Conservation (phyloP, 2,888 invertebrate species). For the Pandemis heparana region DNA sequence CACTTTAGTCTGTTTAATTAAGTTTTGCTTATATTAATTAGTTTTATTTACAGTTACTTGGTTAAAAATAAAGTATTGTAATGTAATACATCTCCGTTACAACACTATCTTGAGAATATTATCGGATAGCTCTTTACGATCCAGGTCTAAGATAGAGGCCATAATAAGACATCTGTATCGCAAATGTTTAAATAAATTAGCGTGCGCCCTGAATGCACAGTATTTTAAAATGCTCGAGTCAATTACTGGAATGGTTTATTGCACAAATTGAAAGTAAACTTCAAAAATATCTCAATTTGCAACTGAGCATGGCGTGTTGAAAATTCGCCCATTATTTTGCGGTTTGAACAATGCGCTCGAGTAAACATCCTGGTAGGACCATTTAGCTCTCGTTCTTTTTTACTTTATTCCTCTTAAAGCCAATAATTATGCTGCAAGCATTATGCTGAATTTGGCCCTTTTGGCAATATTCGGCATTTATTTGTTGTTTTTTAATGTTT, state of each 20-base stretch:
- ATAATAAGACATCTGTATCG: no score
- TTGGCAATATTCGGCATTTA: neutral
- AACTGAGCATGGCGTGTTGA: slow-evolving; percentile 20
- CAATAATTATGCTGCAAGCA: neutral
- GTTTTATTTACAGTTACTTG: neutral
- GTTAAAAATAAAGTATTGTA: neutral
- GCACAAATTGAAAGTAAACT: slow-evolving; percentile 28
- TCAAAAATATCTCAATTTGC: slow-evolving; percentile 22
- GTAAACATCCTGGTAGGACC: slow-evolving; percentile 37
- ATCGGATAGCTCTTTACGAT: no score
- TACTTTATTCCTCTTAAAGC: neutral
- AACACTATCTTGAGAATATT: no score
- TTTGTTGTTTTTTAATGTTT: no score
- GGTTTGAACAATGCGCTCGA: slow-evolving; percentile 39
- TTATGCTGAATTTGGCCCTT: neutral
- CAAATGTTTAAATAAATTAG: neutral
- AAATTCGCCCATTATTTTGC: slow-evolving; percentile 40
- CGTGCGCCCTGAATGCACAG: neutral
- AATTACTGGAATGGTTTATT: neutral
- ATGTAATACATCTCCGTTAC: no score
- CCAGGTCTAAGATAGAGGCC: no score
- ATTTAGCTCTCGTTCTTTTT: slow-evolving; percentile 31
- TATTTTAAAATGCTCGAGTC: neutral
- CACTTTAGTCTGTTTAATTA: neutral
- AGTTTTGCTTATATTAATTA: neutral